Evolutionary conservation across 2,797 vertebrate genomes (phyloP), one percentile per base, ranked within the genome.

Genomic region (Gambelia wislizenii): DNA sequence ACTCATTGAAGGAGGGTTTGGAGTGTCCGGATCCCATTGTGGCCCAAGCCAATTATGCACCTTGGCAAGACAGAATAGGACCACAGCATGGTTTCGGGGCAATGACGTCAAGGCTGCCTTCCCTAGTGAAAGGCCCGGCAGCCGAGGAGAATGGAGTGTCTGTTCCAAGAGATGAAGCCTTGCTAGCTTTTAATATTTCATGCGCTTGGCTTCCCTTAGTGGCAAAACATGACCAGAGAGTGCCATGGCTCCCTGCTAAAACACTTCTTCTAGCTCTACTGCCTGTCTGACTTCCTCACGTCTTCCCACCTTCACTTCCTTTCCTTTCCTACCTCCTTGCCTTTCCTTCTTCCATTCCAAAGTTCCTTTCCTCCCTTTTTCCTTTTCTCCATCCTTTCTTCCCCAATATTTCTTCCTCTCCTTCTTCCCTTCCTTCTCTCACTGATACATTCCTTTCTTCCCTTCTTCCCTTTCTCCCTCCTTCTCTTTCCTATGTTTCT

Each of bases 51-150:
- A 90, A 92, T 92, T 91, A 85, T 22, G 44, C 49, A 85, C 81
- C 87, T 92, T 80, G 84, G 83, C 76, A 80, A 91, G 88, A 85
- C 83, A 83, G 1, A 47, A 86, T 4, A 18, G 42, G 88, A 69
- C 82, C 84, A 18, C 89, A 79, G 93, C 90, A 67, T 85, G 59
- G 83, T 61, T 87, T 47, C 13, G 85, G 86, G 59, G 6, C 39
- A 1, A 0, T 93, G 87, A 93, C 20, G 7, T 94, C 93, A 90
- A 72, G 83, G 72, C 49, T 56, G 42, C 87, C 47, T 86, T 92
- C 85, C 94, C 87, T 89, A 80, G 84, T 8, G 88, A 87, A 89
- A 76, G 25, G 84, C 88, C 14, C 88, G 89, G 91, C 91, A 92
- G 80, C 77, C 74, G 81, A 77, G 83, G 49, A 90, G 80, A 87